Conservation (phyloP, 2,888 invertebrate genomes). For the Craniophora ligustri region DNA sequence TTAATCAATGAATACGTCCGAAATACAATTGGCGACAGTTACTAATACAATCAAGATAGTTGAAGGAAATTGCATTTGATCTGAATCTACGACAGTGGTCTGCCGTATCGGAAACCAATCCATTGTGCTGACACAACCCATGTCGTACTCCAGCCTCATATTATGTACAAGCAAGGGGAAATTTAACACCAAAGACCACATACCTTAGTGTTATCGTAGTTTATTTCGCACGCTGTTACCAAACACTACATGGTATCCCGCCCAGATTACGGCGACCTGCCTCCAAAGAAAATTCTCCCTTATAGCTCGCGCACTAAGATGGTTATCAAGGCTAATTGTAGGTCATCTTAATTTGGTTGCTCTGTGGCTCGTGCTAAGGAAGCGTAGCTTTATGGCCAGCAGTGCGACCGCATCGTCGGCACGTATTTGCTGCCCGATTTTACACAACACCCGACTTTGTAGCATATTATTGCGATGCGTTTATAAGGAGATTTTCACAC, state of each 20-base stretch:
- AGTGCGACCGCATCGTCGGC: slow-evolving; percentile 75
- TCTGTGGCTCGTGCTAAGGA: slow-evolving; percentile 74
- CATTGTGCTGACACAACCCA: slow-evolving; percentile 43
- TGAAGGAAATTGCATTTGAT: slow-evolving; percentile 32
- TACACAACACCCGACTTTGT: slow-evolving; percentile 60
- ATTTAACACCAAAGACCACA: slow-evolving; percentile 75
- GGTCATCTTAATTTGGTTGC: slow-evolving; percentile 65
- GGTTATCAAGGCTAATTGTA: slow-evolving; percentile 46
- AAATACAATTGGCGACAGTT: slow-evolving; percentile 23
- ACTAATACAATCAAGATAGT: slow-evolving; percentile 30
- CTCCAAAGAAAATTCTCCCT: slow-evolving; percentile 43
- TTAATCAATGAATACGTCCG: slow-evolving; percentile 24
- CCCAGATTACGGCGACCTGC: slow-evolving; percentile 58
- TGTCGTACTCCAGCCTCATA: slow-evolving; percentile 40
- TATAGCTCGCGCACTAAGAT: neutral
- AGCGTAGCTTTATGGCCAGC: slow-evolving; percentile 78
- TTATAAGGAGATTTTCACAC: slow-evolving; percentile 18
- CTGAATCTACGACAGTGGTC: slow-evolving; percentile 18
- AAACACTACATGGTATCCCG: slow-evolving; percentile 66
- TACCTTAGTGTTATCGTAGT: slow-evolving; percentile 80
- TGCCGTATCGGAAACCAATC: slow-evolving; percentile 31
- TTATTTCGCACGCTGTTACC: slow-evolving; percentile 81
- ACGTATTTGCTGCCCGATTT: slow-evolving; percentile 70
- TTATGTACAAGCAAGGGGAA: slow-evolving; percentile 60
- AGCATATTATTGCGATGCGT: slow-evolving; percentile 39